A percentile compares a stretch with the other conserved stretches of the same genome.
phyloP scores from a whole-genome alignment of 2,113 vertebrate genomes.

The Carlito syrichta region DNA sequence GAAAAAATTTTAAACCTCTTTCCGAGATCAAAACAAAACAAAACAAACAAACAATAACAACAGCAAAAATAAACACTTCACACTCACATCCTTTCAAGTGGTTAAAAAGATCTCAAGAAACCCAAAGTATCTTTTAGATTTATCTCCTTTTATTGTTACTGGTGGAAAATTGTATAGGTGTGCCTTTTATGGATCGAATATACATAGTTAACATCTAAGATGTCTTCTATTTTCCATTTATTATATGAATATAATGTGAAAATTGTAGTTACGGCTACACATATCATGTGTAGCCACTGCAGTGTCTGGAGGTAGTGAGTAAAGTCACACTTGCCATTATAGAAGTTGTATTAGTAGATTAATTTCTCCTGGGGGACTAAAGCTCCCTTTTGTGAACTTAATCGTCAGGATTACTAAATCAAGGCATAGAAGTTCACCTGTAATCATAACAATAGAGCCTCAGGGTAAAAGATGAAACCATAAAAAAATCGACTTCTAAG shows the following conservation, averaged over 20 bases:
- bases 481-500: conserved; percentile 51
- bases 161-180: conserved; percentile 66
- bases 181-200: conserved; percentile 74
- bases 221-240: conserved; percentile 72
- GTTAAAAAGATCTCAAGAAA: background rate
- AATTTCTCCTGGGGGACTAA: conserved; percentile 58
- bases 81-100: background rate
- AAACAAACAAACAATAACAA: too few species aligned
- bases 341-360: conserved; percentile 73
- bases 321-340: conserved; percentile 70
- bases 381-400: conserved; percentile 44
- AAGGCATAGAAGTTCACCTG: conserved; percentile 56
- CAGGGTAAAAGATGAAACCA: conserved; percentile 55
- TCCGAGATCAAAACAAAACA: background rate
- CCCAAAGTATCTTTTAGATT: background rate
- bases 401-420: conserved; percentile 52
- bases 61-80: too few species aligned
- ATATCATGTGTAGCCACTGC: conserved; percentile 52
- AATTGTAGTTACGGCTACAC: conserved; percentile 70
- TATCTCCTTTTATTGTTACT: conserved; percentile 58
- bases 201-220: conserved; percentile 68
- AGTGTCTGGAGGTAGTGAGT: conserved; percentile 67
- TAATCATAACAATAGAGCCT: conserved; percentile 65
- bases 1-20: background rate
- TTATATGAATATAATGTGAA: conserved; percentile 69